These are phyloP conservation scores for Acanthiza pusilla DNA, from an alignment of 2,797 vertebrate species.

Conservation along the genomic window DNA sequence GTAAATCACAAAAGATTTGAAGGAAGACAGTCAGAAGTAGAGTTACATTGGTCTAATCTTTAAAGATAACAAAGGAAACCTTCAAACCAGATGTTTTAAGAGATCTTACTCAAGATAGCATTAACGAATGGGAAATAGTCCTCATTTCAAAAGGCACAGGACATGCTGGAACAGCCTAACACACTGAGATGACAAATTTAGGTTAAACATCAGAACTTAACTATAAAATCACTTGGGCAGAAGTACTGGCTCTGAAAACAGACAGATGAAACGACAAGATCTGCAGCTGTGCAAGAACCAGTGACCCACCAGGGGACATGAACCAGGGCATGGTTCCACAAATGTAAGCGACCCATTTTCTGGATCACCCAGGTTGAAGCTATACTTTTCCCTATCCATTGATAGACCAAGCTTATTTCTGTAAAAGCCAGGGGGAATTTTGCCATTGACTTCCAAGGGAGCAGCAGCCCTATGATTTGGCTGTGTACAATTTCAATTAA, in stretches of 20 bases:
- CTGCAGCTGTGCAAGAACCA: not conserved
- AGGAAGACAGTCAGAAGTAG: not conserved
- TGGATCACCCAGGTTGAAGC: not conserved
- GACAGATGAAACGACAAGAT: not conserved
- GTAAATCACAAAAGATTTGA: not conserved
- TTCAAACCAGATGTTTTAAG: not conserved
- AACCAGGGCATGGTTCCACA: not conserved
- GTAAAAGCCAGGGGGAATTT: slow-evolving; percentile 3
- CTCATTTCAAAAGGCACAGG: not conserved
- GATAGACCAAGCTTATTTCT: not conserved
- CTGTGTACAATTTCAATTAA: slow-evolving; percentile 60
- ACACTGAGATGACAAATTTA: not conserved
- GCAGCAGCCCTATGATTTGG: slow-evolving; percentile 54
- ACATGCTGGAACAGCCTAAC: not conserved
- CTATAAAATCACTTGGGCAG: not conserved
- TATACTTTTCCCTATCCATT: not conserved
- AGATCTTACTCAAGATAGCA: not conserved
- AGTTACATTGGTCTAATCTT: not conserved
- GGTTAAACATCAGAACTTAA: not conserved
- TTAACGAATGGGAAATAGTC: not conserved
- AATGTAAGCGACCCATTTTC: not conserved
- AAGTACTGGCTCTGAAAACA: not conserved
- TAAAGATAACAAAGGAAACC: not conserved
- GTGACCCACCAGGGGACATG: not conserved
- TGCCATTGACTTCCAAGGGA: slow-evolving; percentile 29